These are phyloP conservation scores for Cantharis rustica DNA, from an alignment of 2,888 invertebrate species.

Conservation along the genomic window DNA sequence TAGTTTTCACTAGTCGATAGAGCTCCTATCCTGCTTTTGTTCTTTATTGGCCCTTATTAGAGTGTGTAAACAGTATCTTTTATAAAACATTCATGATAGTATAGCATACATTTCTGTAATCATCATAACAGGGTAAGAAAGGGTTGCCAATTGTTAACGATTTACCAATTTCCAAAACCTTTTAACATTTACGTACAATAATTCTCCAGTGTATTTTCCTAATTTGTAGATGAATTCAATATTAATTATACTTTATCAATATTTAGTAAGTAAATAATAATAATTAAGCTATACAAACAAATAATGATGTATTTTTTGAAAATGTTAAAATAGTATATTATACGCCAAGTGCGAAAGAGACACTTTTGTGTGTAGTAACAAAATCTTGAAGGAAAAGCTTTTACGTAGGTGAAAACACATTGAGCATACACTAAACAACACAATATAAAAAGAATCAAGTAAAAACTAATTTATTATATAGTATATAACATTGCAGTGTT, in stretches of 20 bases:
- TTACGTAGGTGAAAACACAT: too few relatives aligned
- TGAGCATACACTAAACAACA: too few relatives aligned
- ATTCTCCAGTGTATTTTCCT: slow-evolving; percentile 22
- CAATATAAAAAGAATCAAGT: too few relatives aligned
- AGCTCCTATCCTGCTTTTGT: slow-evolving; percentile 21
- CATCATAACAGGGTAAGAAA: slow-evolving; percentile 22
- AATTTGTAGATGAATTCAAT: neutral
- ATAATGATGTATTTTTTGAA: too few relatives aligned
- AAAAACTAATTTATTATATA: too few relatives aligned
- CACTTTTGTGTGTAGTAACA: too few relatives aligned
- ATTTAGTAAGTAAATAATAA: neutral
- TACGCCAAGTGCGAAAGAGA: too few relatives aligned
- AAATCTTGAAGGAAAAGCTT: too few relatives aligned
- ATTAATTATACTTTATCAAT: neutral
- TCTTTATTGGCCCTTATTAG: slow-evolving; percentile 20
- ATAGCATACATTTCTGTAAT: slow-evolving; percentile 11
- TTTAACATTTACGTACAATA: slow-evolving; percentile 20
- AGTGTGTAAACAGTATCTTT: slow-evolving; percentile 12
- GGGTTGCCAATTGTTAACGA: neutral
- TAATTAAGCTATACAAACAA: too few relatives aligned
- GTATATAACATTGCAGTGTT: too few relatives aligned
- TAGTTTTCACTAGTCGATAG: slow-evolving; percentile 26
- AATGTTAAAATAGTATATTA: too few relatives aligned
- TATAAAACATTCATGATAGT: slow-evolving; percentile 13
- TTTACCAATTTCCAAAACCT: slow-evolving; percentile 25